Base-by-base conservation (phyloP, 2,888 invertebrate genomes). In the Drosophila rubida region DNA sequence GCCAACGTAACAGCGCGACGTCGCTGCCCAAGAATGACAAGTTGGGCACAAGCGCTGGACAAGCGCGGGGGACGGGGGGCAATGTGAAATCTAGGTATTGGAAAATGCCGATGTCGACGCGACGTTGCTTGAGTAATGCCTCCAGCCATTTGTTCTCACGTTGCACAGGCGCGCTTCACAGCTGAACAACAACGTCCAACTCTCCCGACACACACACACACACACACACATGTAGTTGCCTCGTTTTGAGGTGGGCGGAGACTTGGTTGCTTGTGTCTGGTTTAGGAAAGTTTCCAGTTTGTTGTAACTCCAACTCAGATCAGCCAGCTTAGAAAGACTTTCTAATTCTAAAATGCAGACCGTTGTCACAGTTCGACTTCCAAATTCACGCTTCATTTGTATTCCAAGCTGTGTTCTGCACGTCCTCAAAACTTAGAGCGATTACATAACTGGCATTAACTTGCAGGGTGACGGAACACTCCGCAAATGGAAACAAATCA, bases 91-190 rank as follows among this genome's bases (percentile, higher is more conserved):
- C 6, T 22, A 45, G 27, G 42, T 25, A 30, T 30, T 30, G 30
- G 30, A 30, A 30, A 2, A 30, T 30, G 30, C 30, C 30, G 30
- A 11, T 37, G 32, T n/a, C 7, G 32, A 13, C 25, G 25, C 25
- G 58, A n/a, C 32, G 60, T 69, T 71, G 63, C 59, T 72, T 68
- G 67, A 58, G 75, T 75, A 80, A 82, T 75, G 66, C 45, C 61
- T 62, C 55, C 50, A 57, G 51, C 54, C 45, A 54, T 22, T 50
- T 58, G 62, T 75, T 77, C 77, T 84, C 85, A 84, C 82, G 85
- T 82, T 84, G 81, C 77, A 80, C 19, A 44, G 71, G 32, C 68
- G 11, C 57, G 35, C 13, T 19, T 19, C 19, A 19, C 3, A 19
- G 19, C 1, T 19, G 19, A 22, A 41, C 37, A 41, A 42, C 46